Conservation (phyloP, 1,140 invertebrate genomes). For the Paramacrobiotus metropolitanus region DNA sequence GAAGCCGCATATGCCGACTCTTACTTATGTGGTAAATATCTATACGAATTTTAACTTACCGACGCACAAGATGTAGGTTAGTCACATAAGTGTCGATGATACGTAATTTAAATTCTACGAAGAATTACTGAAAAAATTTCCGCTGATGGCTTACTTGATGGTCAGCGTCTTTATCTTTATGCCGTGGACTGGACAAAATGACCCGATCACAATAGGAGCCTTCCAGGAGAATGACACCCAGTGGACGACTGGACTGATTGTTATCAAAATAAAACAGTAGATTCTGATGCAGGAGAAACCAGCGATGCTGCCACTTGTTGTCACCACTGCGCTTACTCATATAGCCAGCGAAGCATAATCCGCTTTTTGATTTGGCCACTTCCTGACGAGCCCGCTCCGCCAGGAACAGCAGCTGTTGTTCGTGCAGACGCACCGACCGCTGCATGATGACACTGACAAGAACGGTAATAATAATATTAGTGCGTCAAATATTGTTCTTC, state of each 20-base stretch:
- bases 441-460: too few relatives aligned
- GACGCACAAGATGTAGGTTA: too few relatives aligned
- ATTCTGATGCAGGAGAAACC: constrained; percentile 79
- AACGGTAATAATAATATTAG: too few relatives aligned
- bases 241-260: constrained; percentile 37
- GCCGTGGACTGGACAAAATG: constrained; percentile 23
- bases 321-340: constrained; percentile 63
- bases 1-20: too few relatives aligned
- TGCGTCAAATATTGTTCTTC: too few relatives aligned
- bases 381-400: constrained; percentile 59
- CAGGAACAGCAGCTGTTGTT: constrained; percentile 51
- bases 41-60: too few relatives aligned
- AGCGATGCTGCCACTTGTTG: constrained; percentile 64
- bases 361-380: constrained; percentile 26
- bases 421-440: constrained; percentile 51
- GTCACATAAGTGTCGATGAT: too few relatives aligned
- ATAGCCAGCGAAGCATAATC: constrained; percentile 36
- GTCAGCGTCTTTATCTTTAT: constrained; percentile 15
- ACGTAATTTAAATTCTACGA: too few relatives aligned
- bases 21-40: too few relatives aligned
- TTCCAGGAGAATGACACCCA: constrained; percentile 59
- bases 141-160: too few relatives aligned
- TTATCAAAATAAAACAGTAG: constrained; percentile 71
- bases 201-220: constrained; percentile 67
- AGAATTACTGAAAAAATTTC: too few relatives aligned